Percentiles rank a stretch among this genome's conserved stretches.
Conservation (phyloP, 2,113 vertebrate genomes). For the Phocoena phocoena region DNA sequence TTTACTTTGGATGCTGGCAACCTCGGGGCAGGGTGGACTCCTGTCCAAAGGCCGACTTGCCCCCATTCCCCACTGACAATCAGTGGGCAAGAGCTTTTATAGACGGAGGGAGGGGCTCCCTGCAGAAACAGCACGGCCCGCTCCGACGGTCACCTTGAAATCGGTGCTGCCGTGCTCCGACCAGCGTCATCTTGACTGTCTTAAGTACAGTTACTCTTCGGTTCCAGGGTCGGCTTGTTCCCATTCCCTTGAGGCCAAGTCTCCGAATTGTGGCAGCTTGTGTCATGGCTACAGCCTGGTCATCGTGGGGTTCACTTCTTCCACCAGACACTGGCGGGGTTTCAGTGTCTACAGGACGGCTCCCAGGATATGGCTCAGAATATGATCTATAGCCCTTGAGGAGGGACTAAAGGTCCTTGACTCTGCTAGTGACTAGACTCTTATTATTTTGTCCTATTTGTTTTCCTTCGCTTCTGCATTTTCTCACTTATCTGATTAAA, state of each 20-base stretch:
- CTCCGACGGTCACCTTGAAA: background rate
- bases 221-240: background rate
- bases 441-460: background rate
- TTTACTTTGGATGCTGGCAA: background rate
- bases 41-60: background rate
- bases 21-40: background rate
- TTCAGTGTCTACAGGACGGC: background rate
- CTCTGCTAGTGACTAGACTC: background rate
- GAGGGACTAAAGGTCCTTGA: background rate
- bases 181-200: background rate
- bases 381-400: background rate
- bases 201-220: background rate
- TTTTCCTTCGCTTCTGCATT: background rate
- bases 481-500: background rate
- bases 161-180: background rate
- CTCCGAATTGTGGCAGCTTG: background rate
- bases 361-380: background rate
- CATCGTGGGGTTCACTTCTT: background rate
- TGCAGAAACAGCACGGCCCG: background rate
- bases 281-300: background rate
- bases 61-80: too few relatives aligned
- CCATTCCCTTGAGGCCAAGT: background rate
- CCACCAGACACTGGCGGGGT: too few relatives aligned
- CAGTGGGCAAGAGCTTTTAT: fast-evolving
- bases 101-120: background rate